Evolutionary conservation across 2,797 vertebrate genomes (phyloP), one percentile per base, ranked within the genome.

Genomic region (Luscinia luscinia): DNA sequence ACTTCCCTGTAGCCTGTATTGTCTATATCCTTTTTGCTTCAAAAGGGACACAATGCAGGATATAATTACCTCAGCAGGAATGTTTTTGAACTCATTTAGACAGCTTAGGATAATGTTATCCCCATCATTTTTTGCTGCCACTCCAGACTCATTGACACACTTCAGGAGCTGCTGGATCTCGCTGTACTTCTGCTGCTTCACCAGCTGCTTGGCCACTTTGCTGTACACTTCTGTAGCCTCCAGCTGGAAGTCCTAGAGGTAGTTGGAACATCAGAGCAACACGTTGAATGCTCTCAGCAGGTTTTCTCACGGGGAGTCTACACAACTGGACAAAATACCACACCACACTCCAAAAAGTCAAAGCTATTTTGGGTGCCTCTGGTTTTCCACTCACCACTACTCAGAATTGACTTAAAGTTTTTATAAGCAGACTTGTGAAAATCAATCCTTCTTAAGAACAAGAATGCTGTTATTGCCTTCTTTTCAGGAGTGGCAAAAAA

Each of bases 71-170:
- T 99, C 98, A 28, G 98, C 94, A 5, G 99, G 98, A 46, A 97
- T 97, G 70, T 98, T 99, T 61, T 98, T 98, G 48, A 98, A 99
- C 1, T 98, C 93, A 26, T 98, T 98, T 77, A 99, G 96, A 28
- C 98, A 99, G 96, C 97, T 98, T 70, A 99, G 98, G 91, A 99
- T 97, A 83, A 99, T 98, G 76, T 98, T 97, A 58, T 99, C 99
- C 8, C 99, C 98, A 52, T 99, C 99, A 8, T 98, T 98, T 95
- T 98, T 99, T 79, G 98, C 98, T 75, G 99, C 99, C 4, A 98
- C 97, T 84, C 99, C 99, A 0, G 99, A 99, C 94, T 99, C 99
- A 4, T 96, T 97, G 73, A 99, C 99, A 36, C 99, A 99, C 89
- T 99, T 99, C 36, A 99, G 98, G 87, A 99, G 98, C 96, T 99